Base-by-base conservation (phyloP, 2,888 invertebrate species). In the Drosophila mettleri region DNA sequence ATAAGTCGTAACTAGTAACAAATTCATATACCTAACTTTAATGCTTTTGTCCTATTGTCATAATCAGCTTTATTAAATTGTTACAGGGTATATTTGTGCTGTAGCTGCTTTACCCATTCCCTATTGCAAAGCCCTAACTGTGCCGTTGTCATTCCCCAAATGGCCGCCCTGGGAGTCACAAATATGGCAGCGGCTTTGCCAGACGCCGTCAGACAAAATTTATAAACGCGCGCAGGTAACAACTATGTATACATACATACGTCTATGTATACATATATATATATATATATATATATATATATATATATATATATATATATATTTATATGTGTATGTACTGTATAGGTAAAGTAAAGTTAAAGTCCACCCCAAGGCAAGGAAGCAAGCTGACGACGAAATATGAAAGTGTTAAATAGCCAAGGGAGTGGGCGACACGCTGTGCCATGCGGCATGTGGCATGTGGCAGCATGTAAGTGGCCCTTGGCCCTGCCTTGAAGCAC, bases 331-430 rank as follows among this genome's bases (percentile, higher is more conserved):
- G 22, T 46, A 29, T 59, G 16, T 34, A 29, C 22, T 63, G 14
- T 41, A n/a, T 36, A 7, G 41, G 16, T 52, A 36, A 52, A 53
- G 78, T 62, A 64, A 79, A 80, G 84, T 81, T 84, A 83, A 81
- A 81, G 84, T 78, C 65, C 55, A 60, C 36, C 72, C 62, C 61
- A 55, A 67, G 78, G 81, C 77, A 69, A 69, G 69, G 58, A 77
- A 84, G 62, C 69, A 81, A 82, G 75, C 81, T 75, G 80, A 77
- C 77, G 72, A 74, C 70, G 67, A 83, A 84, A 85, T 82, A 77
- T 76, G 77, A 84, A 85, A 86, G 85, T 85, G 85, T 85, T 85
- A 84, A 85, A 86, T 84, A 69, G 78, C 71, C 72, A 71, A 57
- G 68, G 64, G 69, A 69, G 51, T 27, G 63, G 27, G 27, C 31